These are phyloP conservation scores for Apotomis capreana DNA, from an alignment of 2,888 invertebrate species.

Conservation along the genomic window DNA sequence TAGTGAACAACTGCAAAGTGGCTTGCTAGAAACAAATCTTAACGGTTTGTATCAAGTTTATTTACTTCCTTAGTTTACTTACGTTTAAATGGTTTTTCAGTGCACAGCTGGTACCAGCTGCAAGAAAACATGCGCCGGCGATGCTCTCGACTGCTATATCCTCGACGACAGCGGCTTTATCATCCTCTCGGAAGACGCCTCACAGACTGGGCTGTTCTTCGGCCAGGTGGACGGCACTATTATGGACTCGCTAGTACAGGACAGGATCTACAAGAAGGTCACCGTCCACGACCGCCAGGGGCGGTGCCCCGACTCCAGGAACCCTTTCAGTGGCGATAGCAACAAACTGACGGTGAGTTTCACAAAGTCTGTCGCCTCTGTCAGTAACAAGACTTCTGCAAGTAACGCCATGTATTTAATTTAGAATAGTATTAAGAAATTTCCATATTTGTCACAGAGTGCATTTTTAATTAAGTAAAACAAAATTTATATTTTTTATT, in stretches of 20 bases:
- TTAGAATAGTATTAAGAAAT: too few relatives aligned
- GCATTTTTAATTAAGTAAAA: too few relatives aligned
- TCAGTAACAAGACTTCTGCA: not conserved
- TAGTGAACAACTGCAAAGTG: too few relatives aligned
- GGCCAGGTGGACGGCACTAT: conserved; percentile 97
- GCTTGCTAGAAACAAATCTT: too few relatives aligned
- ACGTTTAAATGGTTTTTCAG: conserved; percentile 66
- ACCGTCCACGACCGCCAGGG: conserved; percentile 95
- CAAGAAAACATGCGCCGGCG: conserved; percentile 93
- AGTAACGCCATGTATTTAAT: too few relatives aligned
- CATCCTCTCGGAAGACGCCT: conserved; percentile 92
- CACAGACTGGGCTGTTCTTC: conserved; percentile 96
- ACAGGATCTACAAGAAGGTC: conserved; percentile 94
- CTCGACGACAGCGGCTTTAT: conserved; percentile 98
- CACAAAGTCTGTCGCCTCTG: not conserved
- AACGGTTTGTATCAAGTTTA: too few relatives aligned
- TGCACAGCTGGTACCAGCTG: conserved; percentile 88
- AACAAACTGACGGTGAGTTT: conserved; percentile 63
- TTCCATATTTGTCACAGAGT: too few relatives aligned
- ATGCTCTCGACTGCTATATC: conserved; percentile 95
- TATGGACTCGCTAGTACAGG: conserved; percentile 96
- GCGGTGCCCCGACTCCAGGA: conserved; percentile 88
- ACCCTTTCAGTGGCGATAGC: conserved; percentile 84
- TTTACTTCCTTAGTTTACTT: too few relatives aligned
- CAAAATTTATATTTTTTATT: too few relatives aligned